phyloP scores from a whole-genome alignment of 2,888 invertebrate genomes.

The Tetragonula carbonaria region DNA sequence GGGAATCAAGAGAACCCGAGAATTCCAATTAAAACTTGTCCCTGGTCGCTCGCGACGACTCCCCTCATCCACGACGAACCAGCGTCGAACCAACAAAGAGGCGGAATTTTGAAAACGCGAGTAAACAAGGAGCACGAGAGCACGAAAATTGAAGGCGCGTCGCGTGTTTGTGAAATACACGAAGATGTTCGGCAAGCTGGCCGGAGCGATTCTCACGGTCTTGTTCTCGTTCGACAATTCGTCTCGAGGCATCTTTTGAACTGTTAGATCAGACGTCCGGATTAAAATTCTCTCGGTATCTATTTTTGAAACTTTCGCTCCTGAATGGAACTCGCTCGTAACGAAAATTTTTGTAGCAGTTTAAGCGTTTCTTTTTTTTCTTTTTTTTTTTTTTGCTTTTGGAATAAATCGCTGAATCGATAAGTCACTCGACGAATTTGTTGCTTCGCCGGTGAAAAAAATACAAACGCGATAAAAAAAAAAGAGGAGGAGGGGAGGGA shows the following conservation, averaged over 20 bases:
- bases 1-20: background rate
- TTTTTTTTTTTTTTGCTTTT: too few species aligned
- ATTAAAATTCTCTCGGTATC: background rate
- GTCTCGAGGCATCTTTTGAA: background rate
- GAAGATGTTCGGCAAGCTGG: constrained; percentile 2
- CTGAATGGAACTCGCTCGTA: too few species aligned
- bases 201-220: background rate
- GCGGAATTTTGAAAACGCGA: constrained; percentile 6
- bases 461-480: too few species aligned
- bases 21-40: background rate
- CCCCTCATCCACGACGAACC: background rate
- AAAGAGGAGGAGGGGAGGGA: too few species aligned
- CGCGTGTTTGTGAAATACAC: background rate
- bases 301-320: too few species aligned
- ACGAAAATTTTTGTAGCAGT: too few species aligned
- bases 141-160: background rate
- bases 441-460: too few species aligned
- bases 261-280: background rate
- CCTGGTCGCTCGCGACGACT: too few species aligned
- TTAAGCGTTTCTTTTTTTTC: too few species aligned
- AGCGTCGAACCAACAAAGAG: constrained; percentile 1
- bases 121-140: background rate
- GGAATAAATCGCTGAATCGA: too few species aligned
- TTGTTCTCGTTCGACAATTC: background rate
- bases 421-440: too few species aligned